These are phyloP conservation scores for Glaucomys volans DNA, from an alignment of 2,113 vertebrate genomes.

Conservation along the genomic window DNA sequence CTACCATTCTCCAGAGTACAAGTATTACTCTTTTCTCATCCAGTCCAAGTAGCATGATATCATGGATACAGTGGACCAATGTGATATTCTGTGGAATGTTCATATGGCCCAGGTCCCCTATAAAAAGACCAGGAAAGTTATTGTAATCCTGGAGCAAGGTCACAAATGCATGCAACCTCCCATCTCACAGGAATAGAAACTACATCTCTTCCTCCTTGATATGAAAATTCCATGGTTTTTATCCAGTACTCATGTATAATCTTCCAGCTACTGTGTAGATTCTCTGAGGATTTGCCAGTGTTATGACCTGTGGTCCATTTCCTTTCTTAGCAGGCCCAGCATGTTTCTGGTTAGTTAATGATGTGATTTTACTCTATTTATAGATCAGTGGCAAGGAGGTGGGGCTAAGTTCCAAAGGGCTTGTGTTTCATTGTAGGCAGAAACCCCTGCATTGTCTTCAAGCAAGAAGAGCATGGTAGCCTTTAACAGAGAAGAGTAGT, in stretches of 20 bases:
- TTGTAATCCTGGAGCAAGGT: background rate
- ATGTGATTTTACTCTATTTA: background rate
- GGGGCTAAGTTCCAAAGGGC: background rate
- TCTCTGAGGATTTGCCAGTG: background rate
- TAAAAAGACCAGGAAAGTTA: background rate
- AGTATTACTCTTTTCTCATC: constrained; percentile 6
- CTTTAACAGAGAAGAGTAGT: background rate
- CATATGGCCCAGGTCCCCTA: background rate
- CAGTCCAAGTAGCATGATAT: background rate
- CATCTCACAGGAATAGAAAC: background rate
- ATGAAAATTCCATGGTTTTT: background rate
- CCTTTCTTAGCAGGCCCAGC: background rate
- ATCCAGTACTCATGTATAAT: background rate
- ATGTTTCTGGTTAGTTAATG: background rate
- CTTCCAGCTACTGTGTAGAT: background rate
- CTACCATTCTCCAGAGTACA: background rate
- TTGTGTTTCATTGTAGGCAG: background rate
- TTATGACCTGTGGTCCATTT: background rate
- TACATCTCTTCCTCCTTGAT: background rate
- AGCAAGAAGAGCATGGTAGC: background rate
- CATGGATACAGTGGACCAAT: background rate
- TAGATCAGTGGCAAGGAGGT: background rate
- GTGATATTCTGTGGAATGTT: background rate
- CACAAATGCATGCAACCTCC: background rate
- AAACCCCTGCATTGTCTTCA: background rate